Percentiles rank a stretch among this genome's conserved stretches.
Evolutionary conservation across 2,888 invertebrate species (phyloP).

Genomic region (Ormyrus nitidulus): DNA sequence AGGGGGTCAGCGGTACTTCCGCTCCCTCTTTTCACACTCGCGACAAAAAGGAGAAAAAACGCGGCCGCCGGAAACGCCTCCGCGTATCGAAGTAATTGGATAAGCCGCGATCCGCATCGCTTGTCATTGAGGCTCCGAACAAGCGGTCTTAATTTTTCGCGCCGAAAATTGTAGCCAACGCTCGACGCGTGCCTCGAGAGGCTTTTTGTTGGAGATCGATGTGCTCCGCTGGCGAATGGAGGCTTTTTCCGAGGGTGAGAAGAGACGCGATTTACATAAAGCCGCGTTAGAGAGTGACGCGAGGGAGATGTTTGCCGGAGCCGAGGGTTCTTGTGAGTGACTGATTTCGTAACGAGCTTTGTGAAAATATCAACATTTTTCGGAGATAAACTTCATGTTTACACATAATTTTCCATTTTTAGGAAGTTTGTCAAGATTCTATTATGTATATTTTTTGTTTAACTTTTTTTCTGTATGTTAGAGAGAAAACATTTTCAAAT

Average conservation of each 20-base stretch:
- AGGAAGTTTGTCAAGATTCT: too few relatives aligned
- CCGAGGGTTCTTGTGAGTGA: constrained; percentile 39
- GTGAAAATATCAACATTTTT: too few relatives aligned
- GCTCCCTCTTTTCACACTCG: background rate
- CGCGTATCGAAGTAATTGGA: constrained; percentile 62
- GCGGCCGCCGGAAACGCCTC: background rate
- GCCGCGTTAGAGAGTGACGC: constrained; percentile 5
- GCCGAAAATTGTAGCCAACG: background rate
- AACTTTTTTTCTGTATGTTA: too few relatives aligned
- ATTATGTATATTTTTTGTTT: too few relatives aligned
- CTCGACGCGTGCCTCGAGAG: too few relatives aligned
- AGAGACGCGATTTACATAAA: too few relatives aligned
- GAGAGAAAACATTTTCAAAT: too few relatives aligned
- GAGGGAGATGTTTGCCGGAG: constrained; percentile 62
- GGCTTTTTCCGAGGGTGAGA: constrained; percentile 17
- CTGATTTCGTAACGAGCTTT: too few relatives aligned
- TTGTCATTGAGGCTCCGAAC: constrained; percentile 58
- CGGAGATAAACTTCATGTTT: too few relatives aligned
- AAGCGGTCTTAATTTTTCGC: constrained; percentile 70
- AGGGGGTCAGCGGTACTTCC: constrained; percentile 59
- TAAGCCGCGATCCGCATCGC: constrained; percentile 59
- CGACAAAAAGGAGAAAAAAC: constrained; percentile 5
- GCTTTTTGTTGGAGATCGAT: too few relatives aligned
- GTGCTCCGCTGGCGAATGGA: too few relatives aligned
- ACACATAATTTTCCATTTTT: too few relatives aligned